Evolutionary conservation across 1,140 invertebrate species (phyloP), one percentile per base, ranked within the genome.

Genomic region (Anadara kagoshimensis): DNA sequence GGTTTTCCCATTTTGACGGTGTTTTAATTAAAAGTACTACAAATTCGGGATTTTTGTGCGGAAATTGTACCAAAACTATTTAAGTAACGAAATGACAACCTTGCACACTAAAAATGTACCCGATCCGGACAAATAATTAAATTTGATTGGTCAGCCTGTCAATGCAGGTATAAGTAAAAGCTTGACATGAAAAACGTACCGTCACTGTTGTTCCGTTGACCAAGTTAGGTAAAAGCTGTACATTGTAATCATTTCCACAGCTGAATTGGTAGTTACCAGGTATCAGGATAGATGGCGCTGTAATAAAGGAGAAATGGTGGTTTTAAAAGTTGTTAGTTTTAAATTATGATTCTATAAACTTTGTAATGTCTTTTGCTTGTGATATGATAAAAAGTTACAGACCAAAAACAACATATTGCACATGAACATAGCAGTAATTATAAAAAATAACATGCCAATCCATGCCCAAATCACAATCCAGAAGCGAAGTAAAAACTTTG

Each of bases 221-320:
- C 11, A 71, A 47, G 22, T 71, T 61, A 26, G 73, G 73, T 18
- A 75, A n/a, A 51, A 80, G 44, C 16, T 78, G 65, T 5, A 75
- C 76, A 43, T 76, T 66, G n/a, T 80, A 56, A 26, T 75, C 65
- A 67, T 62, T 73, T 7, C 69, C 75, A 65, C 81, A 83, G 7
- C 54, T 57, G 53, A 77, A 83, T 11, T 43, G 69, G 75, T 83
- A 80, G 10, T 62, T 53, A 7, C 75, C 77, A 7, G 78, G 75
- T 0, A 61, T 63, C 8, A 83, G 58, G 10, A 77, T 68, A 18
- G 76, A 73, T 12, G 81, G 74, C 11, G 79, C 81, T 83, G 53
- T 7, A 77, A 75, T 14, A 58, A 47, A 43, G 36, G 20, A 20
- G 18, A n/a, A 20, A 24, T 5, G 36, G 22, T 2, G 16, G 7